Conservation (phyloP, 2,113 vertebrate genomes). For the Lucifuga dentata region DNA sequence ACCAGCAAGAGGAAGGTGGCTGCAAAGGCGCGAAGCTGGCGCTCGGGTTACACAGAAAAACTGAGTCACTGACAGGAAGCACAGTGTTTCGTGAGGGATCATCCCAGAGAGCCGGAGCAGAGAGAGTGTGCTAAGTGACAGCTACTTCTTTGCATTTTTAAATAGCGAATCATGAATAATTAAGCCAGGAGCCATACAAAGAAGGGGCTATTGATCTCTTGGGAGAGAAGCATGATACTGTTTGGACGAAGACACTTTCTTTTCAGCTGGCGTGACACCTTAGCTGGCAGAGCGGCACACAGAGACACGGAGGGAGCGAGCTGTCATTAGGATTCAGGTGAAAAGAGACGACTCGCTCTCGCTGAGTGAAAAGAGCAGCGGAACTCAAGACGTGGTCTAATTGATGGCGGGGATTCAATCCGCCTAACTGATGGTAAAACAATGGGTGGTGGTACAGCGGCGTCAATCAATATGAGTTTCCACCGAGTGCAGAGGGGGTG, state of each 20-base stretch:
- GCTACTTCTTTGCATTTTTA: constrained; percentile 82
- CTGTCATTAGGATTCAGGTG: constrained; percentile 64
- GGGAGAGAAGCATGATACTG: constrained; percentile 76
- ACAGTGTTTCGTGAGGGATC: constrained; percentile 62
- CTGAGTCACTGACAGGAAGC: constrained; percentile 83
- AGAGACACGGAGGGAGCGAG: constrained; percentile 62
- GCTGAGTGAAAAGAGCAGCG: constrained; percentile 63
- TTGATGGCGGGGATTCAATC: constrained; percentile 71
- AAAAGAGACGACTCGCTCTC: constrained; percentile 67
- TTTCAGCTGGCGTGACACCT: constrained; percentile 82
- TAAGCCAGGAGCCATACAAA: constrained; percentile 68
- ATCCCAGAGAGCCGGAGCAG: constrained; percentile 61
- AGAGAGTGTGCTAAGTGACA: constrained; percentile 82
- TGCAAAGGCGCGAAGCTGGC: constrained; percentile 47
- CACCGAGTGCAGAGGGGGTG: constrained; percentile 14
- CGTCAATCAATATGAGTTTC: constrained; percentile 57
- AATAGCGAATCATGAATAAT: constrained; percentile 78
- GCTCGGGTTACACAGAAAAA: constrained; percentile 86
- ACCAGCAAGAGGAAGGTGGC: constrained; percentile 73
- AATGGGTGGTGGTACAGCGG: constrained; percentile 22
- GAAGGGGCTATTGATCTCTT: constrained; percentile 71
- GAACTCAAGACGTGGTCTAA: constrained; percentile 72
- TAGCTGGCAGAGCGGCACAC: constrained; percentile 74
- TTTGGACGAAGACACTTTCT: constrained; percentile 83
- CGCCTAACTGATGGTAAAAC: constrained; percentile 69